phyloP scores from a whole-genome alignment of 2,113 vertebrate species.

The Calyptommatus sinebrachiatus region DNA sequence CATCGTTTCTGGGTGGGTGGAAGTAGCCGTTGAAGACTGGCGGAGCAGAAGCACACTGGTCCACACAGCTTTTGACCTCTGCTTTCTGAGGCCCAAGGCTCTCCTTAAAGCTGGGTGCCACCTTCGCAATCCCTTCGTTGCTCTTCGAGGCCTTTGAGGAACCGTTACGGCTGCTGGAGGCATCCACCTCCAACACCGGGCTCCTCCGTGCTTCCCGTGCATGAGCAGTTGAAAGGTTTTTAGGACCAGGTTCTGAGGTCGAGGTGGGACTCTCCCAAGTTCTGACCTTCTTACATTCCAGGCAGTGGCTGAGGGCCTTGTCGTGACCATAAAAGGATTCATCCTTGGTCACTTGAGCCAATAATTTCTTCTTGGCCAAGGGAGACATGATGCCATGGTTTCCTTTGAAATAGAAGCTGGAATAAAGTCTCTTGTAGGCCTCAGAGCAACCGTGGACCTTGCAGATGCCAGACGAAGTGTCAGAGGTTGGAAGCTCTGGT shows the following conservation, averaged over 20 bases:
- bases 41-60: accelerated
- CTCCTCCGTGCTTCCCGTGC: not conserved
- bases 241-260: not conserved
- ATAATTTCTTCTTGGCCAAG: slow-evolving; percentile 90
- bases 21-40: slow-evolving; percentile 60
- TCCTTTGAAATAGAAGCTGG: slow-evolving; percentile 68
- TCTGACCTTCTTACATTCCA: not conserved
- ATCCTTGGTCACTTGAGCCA: slow-evolving; percentile 85
- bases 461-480: slow-evolving; percentile 24
- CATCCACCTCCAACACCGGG: not conserved
- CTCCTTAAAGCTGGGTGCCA: not conserved
- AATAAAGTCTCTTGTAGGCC: slow-evolving; percentile 66
- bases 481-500: not conserved
- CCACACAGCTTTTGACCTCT: accelerated
- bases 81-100: not conserved
- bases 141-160: not conserved
- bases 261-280: accelerated
- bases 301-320: slow-evolving; percentile 50
- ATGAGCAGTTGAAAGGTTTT: accelerated
- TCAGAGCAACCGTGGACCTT: slow-evolving; percentile 55
- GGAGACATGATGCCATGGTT: slow-evolving; percentile 86
- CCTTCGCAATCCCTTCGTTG: not conserved
- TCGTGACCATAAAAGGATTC: slow-evolving; percentile 60
- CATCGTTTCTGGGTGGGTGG: slow-evolving; percentile 46
- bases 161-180: not conserved